Base-by-base conservation (phyloP, 2,888 invertebrate species). In the Pachliopta kotzebuea region DNA sequence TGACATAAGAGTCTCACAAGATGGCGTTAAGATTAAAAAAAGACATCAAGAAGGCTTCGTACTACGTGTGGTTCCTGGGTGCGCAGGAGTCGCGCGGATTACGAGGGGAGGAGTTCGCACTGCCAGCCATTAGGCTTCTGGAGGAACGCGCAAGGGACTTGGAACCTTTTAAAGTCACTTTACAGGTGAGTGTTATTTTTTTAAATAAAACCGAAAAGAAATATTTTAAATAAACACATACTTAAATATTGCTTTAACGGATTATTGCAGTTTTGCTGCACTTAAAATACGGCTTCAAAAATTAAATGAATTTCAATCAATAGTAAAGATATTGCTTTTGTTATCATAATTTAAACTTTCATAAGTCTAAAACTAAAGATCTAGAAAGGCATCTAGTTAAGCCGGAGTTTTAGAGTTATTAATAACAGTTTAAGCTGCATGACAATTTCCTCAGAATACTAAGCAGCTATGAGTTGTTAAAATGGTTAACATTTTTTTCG, bases 11-110 rank as follows among this genome's bases (percentile, higher is more conserved):
- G 67, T 66, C 68, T 58, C 62, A 60, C 83, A 93, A 92, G 79
- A 96, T 96, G 96, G 96, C 96, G 83, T 90, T 96, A 80, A 94
- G 95, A 90, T 85, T 95, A 75, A 94, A 95, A 84, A 96, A 96
- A 86, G 97, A 97, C 84, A 95, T 97, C 76, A 97, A 97, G 90
- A 97, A 97, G 83, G 96, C 96, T 67, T 96, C 96, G 49, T 97
- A 97, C 90, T 97, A 97, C 90, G 97, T 97, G 70, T 97, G 97
- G 96, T 97, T 98, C 92, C 94, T 99, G 77, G 99, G 99, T 24
- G 98, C 98, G 75, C 96, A 98, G 90, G 98, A 99, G 91, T 96
- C 97, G 65, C 95, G 96, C 74, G 98, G 97, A 0, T 89, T 98
- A 29, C 91, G 97, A 0, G 98, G 98, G 37, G 94, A 96, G 74